Evolutionary conservation across 2,888 invertebrate species (phyloP).

Genomic region (Amiota minor): DNA sequence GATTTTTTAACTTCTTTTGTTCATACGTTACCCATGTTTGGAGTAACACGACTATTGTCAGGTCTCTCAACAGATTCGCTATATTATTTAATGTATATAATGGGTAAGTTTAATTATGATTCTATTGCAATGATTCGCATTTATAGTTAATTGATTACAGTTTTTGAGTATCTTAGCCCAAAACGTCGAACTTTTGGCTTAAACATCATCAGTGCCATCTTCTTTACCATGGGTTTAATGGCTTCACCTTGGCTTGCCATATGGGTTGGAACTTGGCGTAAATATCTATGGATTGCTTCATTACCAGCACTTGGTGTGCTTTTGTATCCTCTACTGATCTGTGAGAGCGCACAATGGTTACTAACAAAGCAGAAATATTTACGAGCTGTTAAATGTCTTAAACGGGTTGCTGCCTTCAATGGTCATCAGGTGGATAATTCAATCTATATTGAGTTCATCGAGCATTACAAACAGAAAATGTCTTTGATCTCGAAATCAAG

Average conservation of each 20-base stretch:
- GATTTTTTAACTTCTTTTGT: slow-evolving; percentile 75
- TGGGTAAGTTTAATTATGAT: slow-evolving; percentile 71
- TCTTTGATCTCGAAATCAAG: slow-evolving; percentile 43
- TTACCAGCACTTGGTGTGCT: slow-evolving; percentile 74
- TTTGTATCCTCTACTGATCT: slow-evolving; percentile 74
- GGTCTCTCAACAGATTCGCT: slow-evolving; percentile 78
- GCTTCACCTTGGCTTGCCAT: slow-evolving; percentile 75
- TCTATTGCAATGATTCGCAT: too few species aligned
- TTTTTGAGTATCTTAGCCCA: slow-evolving; percentile 77
- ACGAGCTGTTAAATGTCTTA: slow-evolving; percentile 75
- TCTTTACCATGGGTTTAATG: slow-evolving; percentile 76
- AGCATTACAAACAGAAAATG: slow-evolving; percentile 57
- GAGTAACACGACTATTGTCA: slow-evolving; percentile 75
- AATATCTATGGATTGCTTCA: slow-evolving; percentile 74
- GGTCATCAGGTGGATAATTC: slow-evolving; percentile 71
- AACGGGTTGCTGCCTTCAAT: slow-evolving; percentile 76
- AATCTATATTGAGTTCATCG: slow-evolving; percentile 73
- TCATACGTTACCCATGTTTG: slow-evolving; percentile 73
- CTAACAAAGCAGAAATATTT: slow-evolving; percentile 75
- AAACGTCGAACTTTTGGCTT: slow-evolving; percentile 76
- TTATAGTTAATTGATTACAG: slow-evolving; percentile 58
- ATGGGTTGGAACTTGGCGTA: slow-evolving; percentile 74
- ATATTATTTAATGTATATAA: slow-evolving; percentile 78
- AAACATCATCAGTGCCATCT: slow-evolving; percentile 76
- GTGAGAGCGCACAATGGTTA: slow-evolving; percentile 78